Evolutionary conservation across 2,113 vertebrate genomes (phyloP), one percentile per base, ranked within the genome.

Genomic region (Athene cunicularia): DNA sequence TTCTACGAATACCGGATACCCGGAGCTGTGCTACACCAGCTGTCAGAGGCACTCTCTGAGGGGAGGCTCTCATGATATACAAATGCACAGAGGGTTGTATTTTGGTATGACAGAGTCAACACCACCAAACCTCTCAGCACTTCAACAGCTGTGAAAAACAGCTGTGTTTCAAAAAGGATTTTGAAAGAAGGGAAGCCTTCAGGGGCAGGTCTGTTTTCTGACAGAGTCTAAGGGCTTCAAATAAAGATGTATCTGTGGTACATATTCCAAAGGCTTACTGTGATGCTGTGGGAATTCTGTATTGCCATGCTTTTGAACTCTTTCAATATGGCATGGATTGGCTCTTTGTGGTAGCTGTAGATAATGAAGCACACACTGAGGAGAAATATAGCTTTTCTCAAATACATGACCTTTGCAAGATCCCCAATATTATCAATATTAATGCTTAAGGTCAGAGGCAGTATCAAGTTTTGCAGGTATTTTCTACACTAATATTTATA

Each of bases 401-500:
- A 95, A 89, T 27, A 93, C 21, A 30, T 20, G 85, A 47, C 66
- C 56, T 98, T 88, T 85, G 43, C 91, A 60, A 93, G 76, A 80
- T 26, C 71, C 83, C 63, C 85, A 80, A 82, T 72, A 89, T 35
- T 89, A 74, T 41, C 35, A 85, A 21, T 56, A 95, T 52, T 84
- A 67, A 95, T 74, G 49, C 55, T 75, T 73, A 92, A 81, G 56
- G 80, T 91, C 93, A 79, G 63, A 92, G 91, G 81, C 83, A 90
- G 81, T 90, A 88, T 93, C 66, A 55, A 87, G 63, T 83, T 58
- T 95, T 85, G 68, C 63, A 86, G 91, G 27, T 49, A 86, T 80
- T 96, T 90, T 67, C 75, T 95, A 94, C 64, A 91, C 88, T 41
- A 72, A 53, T 96, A 92, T 88, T 94, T 94, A 89, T 87, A 95